Conservation (phyloP, 2,888 invertebrate genomes). For the Malthinus flaveolus region DNA sequence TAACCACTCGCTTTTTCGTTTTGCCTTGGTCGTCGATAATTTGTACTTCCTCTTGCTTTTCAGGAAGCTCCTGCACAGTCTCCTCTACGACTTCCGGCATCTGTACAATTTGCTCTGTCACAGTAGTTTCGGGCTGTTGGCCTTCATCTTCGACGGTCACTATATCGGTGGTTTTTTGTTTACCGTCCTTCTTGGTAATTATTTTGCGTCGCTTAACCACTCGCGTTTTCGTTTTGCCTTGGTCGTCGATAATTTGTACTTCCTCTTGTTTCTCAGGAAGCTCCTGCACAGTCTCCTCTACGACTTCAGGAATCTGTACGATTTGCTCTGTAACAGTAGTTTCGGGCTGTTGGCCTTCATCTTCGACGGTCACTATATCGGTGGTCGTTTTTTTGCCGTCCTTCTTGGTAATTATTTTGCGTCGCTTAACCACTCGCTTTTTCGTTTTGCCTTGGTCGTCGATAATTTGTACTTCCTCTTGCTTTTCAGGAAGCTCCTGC, state of each 20-base stretch:
- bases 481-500: constrained; percentile 43
- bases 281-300: constrained; percentile 26
- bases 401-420: constrained; percentile 31
- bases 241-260: constrained; percentile 46
- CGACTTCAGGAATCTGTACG: constrained; percentile 30
- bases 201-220: constrained; percentile 24
- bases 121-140: constrained; percentile 50
- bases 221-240: constrained; percentile 44
- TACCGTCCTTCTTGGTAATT: constrained; percentile 42
- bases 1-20: constrained; percentile 40
- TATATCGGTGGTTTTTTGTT: constrained; percentile 42
- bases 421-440: constrained; percentile 49
- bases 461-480: constrained; percentile 29
- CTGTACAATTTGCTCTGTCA: constrained; percentile 33
- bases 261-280: constrained; percentile 32
- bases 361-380: constrained; percentile 49
- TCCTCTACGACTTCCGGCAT: constrained; percentile 32
- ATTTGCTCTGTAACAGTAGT: constrained; percentile 43
- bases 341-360: constrained; percentile 45
- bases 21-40: constrained; percentile 36
- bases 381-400: constrained; percentile 49
- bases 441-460: constrained; percentile 26
- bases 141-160: constrained; percentile 47
- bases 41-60: constrained; percentile 41
- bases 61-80: constrained; percentile 47